Evolutionary conservation across 2,113 vertebrate species (phyloP).

Genomic region (Ardeotis arabs): DNA sequence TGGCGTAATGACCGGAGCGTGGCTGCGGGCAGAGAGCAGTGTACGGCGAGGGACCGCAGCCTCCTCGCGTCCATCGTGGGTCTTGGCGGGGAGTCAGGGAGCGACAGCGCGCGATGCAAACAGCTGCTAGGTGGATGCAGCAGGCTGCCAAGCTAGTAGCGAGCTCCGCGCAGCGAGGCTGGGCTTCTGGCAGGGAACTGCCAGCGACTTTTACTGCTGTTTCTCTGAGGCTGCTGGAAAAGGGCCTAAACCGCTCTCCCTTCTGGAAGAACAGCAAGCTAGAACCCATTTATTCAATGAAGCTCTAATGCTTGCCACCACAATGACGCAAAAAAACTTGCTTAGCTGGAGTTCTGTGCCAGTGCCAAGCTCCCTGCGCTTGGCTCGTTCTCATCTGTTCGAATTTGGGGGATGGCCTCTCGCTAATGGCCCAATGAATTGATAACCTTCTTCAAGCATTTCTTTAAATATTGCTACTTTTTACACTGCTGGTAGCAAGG

Average conservation of each 20-base stretch:
- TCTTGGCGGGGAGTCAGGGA: not conserved
- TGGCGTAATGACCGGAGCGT: fast-evolving
- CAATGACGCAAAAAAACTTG: not conserved
- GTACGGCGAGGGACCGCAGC: fast-evolving
- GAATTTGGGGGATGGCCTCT: not conserved
- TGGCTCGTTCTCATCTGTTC: not conserved
- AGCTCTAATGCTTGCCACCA: not conserved
- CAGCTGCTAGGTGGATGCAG: conserved; percentile 11
- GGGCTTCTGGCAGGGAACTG: not conserved
- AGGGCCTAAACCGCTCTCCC: not conserved
- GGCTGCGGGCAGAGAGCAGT: not conserved
- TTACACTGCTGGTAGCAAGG: not conserved
- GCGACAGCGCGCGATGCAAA: not conserved
- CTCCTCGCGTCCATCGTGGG: fast-evolving
- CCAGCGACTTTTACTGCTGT: not conserved
- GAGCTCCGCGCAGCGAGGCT: not conserved
- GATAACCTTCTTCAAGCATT: not conserved
- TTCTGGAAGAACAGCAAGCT: not conserved
- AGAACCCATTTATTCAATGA: not conserved
- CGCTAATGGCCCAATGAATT: not conserved
- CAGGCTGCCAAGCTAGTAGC: conserved; percentile 46
- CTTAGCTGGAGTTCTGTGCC: not conserved
- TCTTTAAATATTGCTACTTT: fast-evolving
- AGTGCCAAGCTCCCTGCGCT: not conserved
- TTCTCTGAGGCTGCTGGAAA: conserved; percentile 5